Percentiles rank a stretch among this genome's conserved stretches.
phyloP scores from a whole-genome alignment of 1,140 invertebrate genomes.

The Cotesia vestalis region DNA sequence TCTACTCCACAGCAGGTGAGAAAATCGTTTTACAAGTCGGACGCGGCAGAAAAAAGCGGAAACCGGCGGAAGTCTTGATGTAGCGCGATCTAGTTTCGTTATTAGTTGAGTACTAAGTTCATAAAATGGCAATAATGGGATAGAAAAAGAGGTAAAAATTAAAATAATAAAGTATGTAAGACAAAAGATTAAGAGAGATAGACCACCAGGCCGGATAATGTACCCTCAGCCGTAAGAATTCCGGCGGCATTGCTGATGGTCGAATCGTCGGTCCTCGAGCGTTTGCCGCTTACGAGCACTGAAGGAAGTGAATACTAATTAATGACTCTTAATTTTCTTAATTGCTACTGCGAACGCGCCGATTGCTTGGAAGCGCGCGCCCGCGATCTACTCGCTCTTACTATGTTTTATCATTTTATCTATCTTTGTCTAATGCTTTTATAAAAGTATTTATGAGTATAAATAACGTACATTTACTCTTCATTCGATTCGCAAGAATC shows the following conservation, averaged over 20 bases:
- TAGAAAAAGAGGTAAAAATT: constrained; percentile 28
- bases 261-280: constrained; percentile 31
- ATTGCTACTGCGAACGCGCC: constrained; percentile 57
- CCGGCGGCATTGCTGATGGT: constrained; percentile 33
- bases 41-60: constrained; percentile 22
- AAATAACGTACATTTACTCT: too few relatives aligned
- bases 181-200: constrained; percentile 15
- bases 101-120: constrained; percentile 47
- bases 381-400: constrained; percentile 36
- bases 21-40: constrained; percentile 45
- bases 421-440: constrained; percentile 1
- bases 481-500: too few relatives aligned
- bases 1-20: constrained; percentile 45
- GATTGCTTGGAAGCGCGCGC: constrained; percentile 50
- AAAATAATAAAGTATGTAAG: constrained; percentile 8
- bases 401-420: constrained; percentile 14
- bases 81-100: constrained; percentile 43
- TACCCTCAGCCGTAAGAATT: constrained; percentile 58
- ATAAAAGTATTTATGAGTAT: too few relatives aligned
- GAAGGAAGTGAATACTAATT: constrained; percentile 65
- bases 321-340: constrained; percentile 67
- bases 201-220: constrained; percentile 53
- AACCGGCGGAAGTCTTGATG: constrained; percentile 46
- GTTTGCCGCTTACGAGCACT: constrained; percentile 39
- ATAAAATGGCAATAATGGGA: constrained; percentile 18